Percentiles rank a stretch among this genome's conserved stretches.
Evolutionary conservation across 2,113 vertebrate species (phyloP).

Genomic region (Microtus richardsoni): DNA sequence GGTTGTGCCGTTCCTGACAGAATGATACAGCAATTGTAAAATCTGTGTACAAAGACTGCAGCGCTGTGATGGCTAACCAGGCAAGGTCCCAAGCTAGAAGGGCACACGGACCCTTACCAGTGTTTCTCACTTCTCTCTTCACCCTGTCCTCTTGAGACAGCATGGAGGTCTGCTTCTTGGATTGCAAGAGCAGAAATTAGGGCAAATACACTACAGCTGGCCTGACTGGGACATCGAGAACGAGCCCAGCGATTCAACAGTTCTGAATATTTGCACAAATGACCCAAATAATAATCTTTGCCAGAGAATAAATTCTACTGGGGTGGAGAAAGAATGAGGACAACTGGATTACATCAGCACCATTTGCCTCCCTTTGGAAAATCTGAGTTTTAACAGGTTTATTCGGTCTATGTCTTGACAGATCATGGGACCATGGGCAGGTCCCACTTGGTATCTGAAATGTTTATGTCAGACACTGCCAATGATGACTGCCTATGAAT

Average conservation of each 20-base stretch:
- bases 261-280: conserved; percentile 15
- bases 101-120: neutral
- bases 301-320: conserved; percentile 6
- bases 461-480: neutral
- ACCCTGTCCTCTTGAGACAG: neutral
- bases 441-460: neutral
- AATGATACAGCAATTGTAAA: neutral
- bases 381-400: conserved; percentile 33
- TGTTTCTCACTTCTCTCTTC: neutral
- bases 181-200: conserved; percentile 16
- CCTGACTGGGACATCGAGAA: neutral
- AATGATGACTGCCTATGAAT: neutral
- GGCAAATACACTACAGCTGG: conserved; percentile 19
- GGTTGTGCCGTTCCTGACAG: neutral
- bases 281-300: neutral
- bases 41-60: neutral
- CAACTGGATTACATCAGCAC: conserved; percentile 37
- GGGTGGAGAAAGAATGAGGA: neutral
- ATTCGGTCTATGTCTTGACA: conserved; percentile 1
- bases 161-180: neutral
- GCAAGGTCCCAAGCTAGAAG: neutral
- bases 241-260: neutral
- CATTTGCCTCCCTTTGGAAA: neutral
- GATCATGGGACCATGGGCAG: neutral
- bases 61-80: neutral